Percentiles rank a stretch among this genome's conserved stretches.
phyloP scores from a whole-genome alignment of 2,888 invertebrate genomes.

The Lycophotia porphyrea region DNA sequence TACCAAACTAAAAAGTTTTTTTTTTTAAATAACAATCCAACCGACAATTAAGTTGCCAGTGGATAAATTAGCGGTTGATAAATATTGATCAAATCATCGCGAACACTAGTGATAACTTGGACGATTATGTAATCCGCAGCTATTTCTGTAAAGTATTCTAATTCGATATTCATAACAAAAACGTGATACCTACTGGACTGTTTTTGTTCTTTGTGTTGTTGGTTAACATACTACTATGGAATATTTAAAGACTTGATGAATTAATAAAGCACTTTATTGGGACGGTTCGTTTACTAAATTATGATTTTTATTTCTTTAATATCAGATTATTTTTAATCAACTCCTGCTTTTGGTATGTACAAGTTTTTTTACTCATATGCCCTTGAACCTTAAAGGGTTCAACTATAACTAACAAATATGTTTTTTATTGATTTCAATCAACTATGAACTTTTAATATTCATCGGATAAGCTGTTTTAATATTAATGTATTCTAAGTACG shows the following conservation, averaged over 20 bases:
- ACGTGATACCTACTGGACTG: constrained; percentile 27
- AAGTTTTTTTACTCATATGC: neutral
- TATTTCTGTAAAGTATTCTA: constrained; percentile 53
- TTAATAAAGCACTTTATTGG: neutral
- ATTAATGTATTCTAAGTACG: constrained; percentile 4
- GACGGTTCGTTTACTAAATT: constrained; percentile 8
- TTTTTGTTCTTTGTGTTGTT: constrained; percentile 27
- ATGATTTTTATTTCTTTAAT: neutral
- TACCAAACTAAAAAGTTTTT: neutral
- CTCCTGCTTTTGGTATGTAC: neutral
- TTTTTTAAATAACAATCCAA: neutral
- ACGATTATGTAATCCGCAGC: constrained; percentile 35
- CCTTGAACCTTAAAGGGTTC: constrained; percentile 25
- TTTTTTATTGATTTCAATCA: neutral
- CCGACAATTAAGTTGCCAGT: constrained; percentile 34
- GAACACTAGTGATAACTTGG: constrained; percentile 46
- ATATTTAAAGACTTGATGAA: constrained; percentile 27
- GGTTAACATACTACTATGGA: constrained; percentile 10
- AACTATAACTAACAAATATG: constrained; percentile 10
- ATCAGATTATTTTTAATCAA: constrained; percentile 5
- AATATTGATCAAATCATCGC: constrained; percentile 55
- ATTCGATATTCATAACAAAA: constrained; percentile 55
- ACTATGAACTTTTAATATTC: constrained; percentile 13
- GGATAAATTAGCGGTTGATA: constrained; percentile 29
- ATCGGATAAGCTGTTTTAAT: neutral